Evolutionary conservation across 2,113 vertebrate genomes (phyloP), one percentile per base, ranked within the genome.

Genomic region (Ceyx cyanopectus): DNA sequence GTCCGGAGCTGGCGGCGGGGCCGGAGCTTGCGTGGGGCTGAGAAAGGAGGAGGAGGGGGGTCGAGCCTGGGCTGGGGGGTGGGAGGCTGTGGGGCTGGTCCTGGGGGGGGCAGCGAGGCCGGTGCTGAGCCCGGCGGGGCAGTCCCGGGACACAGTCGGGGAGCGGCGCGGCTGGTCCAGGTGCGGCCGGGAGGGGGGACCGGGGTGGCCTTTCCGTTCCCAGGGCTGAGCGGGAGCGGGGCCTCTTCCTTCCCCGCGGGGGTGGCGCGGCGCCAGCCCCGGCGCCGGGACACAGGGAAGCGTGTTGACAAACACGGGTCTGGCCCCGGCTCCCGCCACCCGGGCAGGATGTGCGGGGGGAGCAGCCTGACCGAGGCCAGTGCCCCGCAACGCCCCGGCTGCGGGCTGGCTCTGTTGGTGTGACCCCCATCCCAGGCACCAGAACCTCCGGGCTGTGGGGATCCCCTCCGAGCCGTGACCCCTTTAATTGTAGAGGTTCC

Each of bases 191-290:
- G 27, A 40, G 29, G 29, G 23, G 13, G 43, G 16, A 7, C 24
- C 23, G 78, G 46, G 53, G 75, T 48, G 23, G 45, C 70, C 23
- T 41, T 93, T 92, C 93, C 92, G 90, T 95, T 96, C 95, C 93
- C 95, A 96, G 90, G 80, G 50, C 83, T 40, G 23, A 27, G 51
- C 63, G 66, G 66, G 69, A 53, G 60, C 7, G 17, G 79, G 93
- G 94, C 94, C 86, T 83, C 95, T 94, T 95, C 93, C 95, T 94
- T 93, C 94, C 90, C 87, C 87, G 84, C 57, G 79, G 70, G 66
- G 56, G 78, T 78, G 93, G 92, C 81, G 4, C 62, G 57, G 67
- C 48, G 89, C 95, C 86, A 91, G 43, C 75, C 88, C 74, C 89
- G 75, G 92, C 92, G 92, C 95, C 90, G 85, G 73, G 86, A 87